Conservation (phyloP, 2,113 vertebrate genomes). For the Octodon degus region DNA sequence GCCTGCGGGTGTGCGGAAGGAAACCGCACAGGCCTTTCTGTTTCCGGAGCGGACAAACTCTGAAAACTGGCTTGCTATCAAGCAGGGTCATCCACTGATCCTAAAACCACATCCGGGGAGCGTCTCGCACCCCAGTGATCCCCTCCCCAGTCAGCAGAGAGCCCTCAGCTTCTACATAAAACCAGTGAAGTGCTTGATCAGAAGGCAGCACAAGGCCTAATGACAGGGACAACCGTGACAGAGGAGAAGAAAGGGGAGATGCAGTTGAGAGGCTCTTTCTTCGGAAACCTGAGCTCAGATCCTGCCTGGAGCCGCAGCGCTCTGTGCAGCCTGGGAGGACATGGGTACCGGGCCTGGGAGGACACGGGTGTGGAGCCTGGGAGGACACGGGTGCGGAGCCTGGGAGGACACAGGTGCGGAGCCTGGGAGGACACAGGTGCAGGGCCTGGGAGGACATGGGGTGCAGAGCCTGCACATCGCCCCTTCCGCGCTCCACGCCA, state of each 20-base stretch:
- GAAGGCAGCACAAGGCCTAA: not conserved
- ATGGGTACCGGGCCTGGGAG: no score
- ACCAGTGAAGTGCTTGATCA: not conserved
- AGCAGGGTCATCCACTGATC: accelerated
- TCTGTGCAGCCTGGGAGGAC: not conserved
- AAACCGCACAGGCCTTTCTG: accelerated
- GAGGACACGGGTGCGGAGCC: not conserved
- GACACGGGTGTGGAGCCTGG: not conserved
- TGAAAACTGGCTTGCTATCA: not conserved
- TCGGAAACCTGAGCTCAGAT: not conserved
- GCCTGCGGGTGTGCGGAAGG: not conserved
- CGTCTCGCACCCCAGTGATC: accelerated
- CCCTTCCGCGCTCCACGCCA: not conserved
- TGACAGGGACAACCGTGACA: not conserved
- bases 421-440: not conserved
- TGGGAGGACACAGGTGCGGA: not conserved
- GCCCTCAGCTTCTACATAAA: not conserved
- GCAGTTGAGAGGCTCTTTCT: no score
- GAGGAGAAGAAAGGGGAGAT: not conserved
- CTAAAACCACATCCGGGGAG: not conserved
- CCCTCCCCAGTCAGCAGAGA: no score
- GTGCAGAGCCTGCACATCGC: not conserved
- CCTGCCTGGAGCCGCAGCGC: not conserved
- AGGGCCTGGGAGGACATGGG: no score
- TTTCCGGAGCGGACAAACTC: no score